A percentile compares a stretch with the other conserved stretches of the same genome.
phyloP scores from a whole-genome alignment of 2,113 vertebrate species.

The Aspiorhynchus laticeps region DNA sequence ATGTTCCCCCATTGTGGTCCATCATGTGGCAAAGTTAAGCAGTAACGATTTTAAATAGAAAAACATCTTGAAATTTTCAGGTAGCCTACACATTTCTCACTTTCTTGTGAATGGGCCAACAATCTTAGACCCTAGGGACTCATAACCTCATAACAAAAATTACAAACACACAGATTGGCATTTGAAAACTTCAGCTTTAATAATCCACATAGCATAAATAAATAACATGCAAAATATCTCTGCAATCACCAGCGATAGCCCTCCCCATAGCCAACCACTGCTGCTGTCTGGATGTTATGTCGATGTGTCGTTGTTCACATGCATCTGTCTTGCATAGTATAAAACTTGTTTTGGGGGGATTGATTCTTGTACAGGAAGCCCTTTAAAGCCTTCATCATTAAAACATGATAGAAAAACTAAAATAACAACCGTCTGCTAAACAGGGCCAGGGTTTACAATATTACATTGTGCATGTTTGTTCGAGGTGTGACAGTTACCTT shows the following conservation, averaged over 20 bases:
- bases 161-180: background rate
- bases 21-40: background rate
- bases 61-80: background rate
- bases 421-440: background rate
- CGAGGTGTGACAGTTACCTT: background rate
- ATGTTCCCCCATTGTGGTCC: too few species aligned
- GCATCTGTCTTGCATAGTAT: constrained; percentile 55
- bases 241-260: constrained; percentile 25
- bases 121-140: too few species aligned
- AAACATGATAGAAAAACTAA: constrained; percentile 17
- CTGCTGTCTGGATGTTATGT: constrained; percentile 22
- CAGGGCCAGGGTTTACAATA: constrained; percentile 1
- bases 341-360: background rate
- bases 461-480: background rate
- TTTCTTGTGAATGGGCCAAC: background rate
- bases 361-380: constrained; percentile 56
- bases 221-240: constrained; percentile 51
- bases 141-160: background rate
- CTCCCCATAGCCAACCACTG: background rate
- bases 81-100: background rate
- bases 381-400: constrained; percentile 39
- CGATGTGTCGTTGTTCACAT: constrained; percentile 24
- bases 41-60: background rate
- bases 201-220: constrained; percentile 40
- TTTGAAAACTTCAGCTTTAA: constrained; percentile 53